Evolutionary conservation across 1,140 invertebrate genomes (phyloP).

Genomic region (Diachasma alloeum): DNA sequence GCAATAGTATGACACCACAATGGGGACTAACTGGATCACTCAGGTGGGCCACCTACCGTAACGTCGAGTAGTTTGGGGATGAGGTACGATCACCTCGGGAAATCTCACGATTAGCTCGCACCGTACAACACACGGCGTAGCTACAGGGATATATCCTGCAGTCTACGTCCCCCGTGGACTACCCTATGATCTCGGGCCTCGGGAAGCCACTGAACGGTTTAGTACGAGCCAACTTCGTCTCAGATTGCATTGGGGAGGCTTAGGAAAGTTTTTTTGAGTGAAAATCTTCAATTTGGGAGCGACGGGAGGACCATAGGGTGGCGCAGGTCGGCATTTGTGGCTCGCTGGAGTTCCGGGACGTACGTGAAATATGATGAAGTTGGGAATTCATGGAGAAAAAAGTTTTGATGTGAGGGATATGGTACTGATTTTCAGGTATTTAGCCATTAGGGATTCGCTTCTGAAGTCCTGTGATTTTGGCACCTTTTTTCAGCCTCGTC

Average conservation of each 20-base stretch:
- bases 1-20: background rate
- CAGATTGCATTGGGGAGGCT: background rate
- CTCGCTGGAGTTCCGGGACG: too few species aligned
- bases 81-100: constrained; percentile 29
- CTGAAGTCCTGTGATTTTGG: too few species aligned
- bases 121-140: background rate
- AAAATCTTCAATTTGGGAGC: background rate
- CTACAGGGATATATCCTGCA: background rate
- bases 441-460: too few species aligned
- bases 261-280: background rate
- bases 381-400: too few species aligned
- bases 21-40: constrained; percentile 19
- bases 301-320: background rate
- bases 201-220: background rate
- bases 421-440: too few species aligned
- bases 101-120: constrained; percentile 23
- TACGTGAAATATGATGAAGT: too few species aligned
- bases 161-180: background rate
- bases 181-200: background rate
- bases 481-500: too few species aligned
- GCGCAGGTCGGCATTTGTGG: too few species aligned
- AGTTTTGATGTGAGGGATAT: too few species aligned
- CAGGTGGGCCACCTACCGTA: constrained; percentile 22
- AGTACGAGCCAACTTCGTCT: background rate
- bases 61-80: constrained; percentile 26